Conservation (phyloP, 2,888 invertebrate genomes). For the Pollenia griseotomentosa region DNA sequence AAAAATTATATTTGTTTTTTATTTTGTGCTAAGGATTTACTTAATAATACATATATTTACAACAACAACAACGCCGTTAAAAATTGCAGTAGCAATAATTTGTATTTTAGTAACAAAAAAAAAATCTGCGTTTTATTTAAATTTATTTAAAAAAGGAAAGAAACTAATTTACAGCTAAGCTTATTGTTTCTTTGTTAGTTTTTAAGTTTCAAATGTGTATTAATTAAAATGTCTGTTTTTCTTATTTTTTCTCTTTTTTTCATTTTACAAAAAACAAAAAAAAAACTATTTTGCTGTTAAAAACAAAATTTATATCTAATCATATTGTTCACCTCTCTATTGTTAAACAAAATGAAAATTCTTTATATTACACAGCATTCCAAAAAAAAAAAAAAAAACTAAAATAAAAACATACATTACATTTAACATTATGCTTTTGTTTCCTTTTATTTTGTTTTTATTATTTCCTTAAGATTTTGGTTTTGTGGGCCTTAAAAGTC, state of each 20-base stretch:
- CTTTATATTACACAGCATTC: conserved; percentile 74
- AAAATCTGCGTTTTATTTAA: conserved; percentile 52
- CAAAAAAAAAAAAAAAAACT: conserved; percentile 71
- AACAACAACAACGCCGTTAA: conserved; percentile 8
- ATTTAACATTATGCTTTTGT: conserved; percentile 42
- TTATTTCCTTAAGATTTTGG: conserved; percentile 26
- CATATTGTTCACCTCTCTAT: conserved; percentile 46
- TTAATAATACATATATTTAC: conserved; percentile 26
- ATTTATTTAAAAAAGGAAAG: conserved; percentile 23
- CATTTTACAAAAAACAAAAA: conserved; percentile 24
- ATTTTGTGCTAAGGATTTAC: conserved; percentile 55
- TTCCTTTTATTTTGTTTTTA: conserved; percentile 44
- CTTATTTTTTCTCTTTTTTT: conserved; percentile 34
- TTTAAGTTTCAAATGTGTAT: conserved; percentile 70
- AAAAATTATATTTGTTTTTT: conserved; percentile 63
- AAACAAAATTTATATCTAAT: conserved; percentile 37
- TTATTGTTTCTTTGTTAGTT: conserved; percentile 69
- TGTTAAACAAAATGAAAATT: conserved; percentile 54
- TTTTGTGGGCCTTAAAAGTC: conserved; percentile 26
- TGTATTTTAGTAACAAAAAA: conserved; percentile 43
- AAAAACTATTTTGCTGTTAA: conserved; percentile 56
- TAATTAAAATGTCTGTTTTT: conserved; percentile 64
- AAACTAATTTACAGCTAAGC: conserved; percentile 20
- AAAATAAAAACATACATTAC: conserved; percentile 59
- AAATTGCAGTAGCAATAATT: conserved; percentile 64